A percentile compares a stretch with the other conserved stretches of the same genome.
Conservation (phyloP, 2,888 invertebrate genomes). For the Galerucella calmariensis region DNA sequence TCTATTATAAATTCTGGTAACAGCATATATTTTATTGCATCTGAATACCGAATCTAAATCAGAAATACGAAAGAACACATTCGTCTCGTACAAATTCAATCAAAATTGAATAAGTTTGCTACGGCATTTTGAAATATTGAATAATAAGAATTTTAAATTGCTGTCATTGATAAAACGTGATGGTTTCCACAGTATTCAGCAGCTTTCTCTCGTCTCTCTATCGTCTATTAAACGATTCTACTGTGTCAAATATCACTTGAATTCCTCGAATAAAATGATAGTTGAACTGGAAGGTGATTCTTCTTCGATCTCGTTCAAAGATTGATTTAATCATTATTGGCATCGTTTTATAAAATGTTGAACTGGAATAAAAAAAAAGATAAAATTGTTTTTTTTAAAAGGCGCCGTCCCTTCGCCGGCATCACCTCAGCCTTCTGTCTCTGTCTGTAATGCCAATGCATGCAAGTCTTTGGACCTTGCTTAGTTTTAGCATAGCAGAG, state of each 20-base stretch:
- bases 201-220: neutral
- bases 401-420: too few species aligned
- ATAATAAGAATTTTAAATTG: slow-evolving; percentile 12
- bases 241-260: neutral
- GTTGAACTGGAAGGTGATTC: neutral
- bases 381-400: too few species aligned
- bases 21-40: neutral
- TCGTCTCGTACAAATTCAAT: slow-evolving; percentile 8
- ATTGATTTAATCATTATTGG: neutral
- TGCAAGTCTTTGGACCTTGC: too few species aligned
- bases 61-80: neutral
- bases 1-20: too few species aligned
- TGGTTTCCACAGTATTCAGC: neutral
- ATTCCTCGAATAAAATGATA: neutral
- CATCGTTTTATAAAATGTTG: neutral
- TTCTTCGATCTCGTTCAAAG: neutral
- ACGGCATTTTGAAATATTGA: neutral
- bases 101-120: slow-evolving; percentile 10
- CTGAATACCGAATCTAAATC: neutral
- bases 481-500: too few species aligned
- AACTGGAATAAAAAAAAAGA: too few species aligned
- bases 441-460: too few species aligned
- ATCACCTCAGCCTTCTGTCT: too few species aligned
- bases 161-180: slow-evolving; percentile 3
- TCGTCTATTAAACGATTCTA: neutral